Base-by-base conservation (phyloP, 2,113 vertebrate species). In the Reinhardtius hippoglossoides region DNA sequence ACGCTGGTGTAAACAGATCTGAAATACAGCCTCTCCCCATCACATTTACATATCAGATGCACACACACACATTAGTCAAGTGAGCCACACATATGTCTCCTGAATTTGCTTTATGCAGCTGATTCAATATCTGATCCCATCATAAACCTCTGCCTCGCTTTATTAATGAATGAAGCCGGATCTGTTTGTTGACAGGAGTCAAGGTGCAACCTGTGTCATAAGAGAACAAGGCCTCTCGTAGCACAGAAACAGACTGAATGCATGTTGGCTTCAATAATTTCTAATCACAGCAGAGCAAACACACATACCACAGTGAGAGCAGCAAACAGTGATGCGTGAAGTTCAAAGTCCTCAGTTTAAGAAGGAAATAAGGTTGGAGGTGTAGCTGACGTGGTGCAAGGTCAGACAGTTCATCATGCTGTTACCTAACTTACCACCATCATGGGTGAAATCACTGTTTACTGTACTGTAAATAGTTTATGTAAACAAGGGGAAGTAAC, bases 271-370 rank as follows among this genome's bases (percentile, higher is more conserved):
- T 66, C 72, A 69, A 81, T 82, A 71, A 80, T 87, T 84, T 10
- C 52, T 77, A 79, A 88, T 88, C 61, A 80, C 74, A 83, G 35
- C 4, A 42, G 58, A 56, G 76, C 56, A 83, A 86, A 87, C 83
- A 85, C 44, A 67, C 48, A 80, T 13, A 85, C 55, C 27, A 23
- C 14, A 14, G 26, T 46, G 65, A 74, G 68, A 15, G 48, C 27
- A 67, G 81, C 71, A 90, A 88, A 88, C 83, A 86, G 23, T 27
- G 73, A 63, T 56, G 27, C 0, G 0, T 31, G 48, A 44, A 63
- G 89, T 31, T 71, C 89, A 91, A 91, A 90, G 89, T 91, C 85
- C 90, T 87, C 24, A 0, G 16, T 4, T 46, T n/a, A 52, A 77
- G 63, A 67, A 82, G 81, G 84, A 87, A 87, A 79, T 71, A 58